phyloP scores from a whole-genome alignment of 2,797 vertebrate species.

The Falco berigora region DNA sequence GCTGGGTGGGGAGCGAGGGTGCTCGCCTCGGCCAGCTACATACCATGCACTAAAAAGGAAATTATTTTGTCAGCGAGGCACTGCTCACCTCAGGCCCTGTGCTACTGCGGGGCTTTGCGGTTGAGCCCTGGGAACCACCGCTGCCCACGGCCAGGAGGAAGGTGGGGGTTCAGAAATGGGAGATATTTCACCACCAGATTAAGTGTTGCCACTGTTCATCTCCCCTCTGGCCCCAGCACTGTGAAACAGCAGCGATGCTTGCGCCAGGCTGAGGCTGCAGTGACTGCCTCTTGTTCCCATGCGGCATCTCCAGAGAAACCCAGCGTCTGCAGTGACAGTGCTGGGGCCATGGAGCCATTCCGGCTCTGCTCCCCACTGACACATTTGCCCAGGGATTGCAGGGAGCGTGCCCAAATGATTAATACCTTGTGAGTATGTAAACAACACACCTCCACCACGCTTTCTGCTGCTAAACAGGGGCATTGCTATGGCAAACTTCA shows the following conservation, averaged over 20 bases:
- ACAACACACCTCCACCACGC: background rate
- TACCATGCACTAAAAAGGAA: background rate
- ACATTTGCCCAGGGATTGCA: background rate
- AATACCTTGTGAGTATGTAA: background rate
- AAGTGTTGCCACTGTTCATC: rapidly evolving
- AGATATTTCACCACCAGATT: background rate
- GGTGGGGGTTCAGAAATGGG: background rate
- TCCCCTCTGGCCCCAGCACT: background rate
- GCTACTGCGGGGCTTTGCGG: rapidly evolving
- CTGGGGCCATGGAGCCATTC: background rate
- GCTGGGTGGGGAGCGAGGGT: rapidly evolving
- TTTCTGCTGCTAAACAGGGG: background rate
- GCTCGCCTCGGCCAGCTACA: background rate
- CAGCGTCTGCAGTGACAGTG: rapidly evolving
- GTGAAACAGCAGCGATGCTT: rapidly evolving
- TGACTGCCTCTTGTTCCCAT: background rate
- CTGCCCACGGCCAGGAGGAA: background rate
- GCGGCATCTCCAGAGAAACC: background rate
- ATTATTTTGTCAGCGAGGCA: background rate
- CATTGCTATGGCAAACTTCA: background rate
- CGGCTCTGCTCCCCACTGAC: background rate
- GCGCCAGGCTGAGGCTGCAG: background rate
- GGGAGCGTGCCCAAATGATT: background rate
- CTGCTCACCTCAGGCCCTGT: background rate
- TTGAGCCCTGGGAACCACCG: background rate